Evolutionary conservation across 2,797 vertebrate genomes (phyloP).

Genomic region (Crenuchus spilurus): DNA sequence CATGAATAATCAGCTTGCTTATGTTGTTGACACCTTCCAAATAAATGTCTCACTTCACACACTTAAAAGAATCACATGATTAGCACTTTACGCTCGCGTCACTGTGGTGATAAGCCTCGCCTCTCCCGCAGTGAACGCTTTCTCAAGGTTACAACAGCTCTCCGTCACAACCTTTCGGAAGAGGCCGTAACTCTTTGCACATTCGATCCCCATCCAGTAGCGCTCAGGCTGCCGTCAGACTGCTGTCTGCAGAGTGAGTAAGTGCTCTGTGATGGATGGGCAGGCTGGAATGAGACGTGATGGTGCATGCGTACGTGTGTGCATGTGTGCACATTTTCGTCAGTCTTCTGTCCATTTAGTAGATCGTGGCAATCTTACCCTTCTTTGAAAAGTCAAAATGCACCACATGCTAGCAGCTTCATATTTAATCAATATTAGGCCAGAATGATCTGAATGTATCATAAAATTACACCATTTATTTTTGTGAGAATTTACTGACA

Average conservation of each 20-base stretch:
- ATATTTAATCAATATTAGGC: no score
- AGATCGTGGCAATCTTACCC: conserved; percentile 64
- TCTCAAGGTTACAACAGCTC: conserved; percentile 55
- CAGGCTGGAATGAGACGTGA: conserved; percentile 77
- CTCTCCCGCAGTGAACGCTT: conserved; percentile 26
- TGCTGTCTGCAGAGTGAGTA: conserved; percentile 78
- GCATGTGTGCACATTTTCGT: conserved; percentile 66
- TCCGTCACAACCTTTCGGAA: conserved; percentile 54
- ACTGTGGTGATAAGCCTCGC: not conserved
- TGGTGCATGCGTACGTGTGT: conserved; percentile 67
- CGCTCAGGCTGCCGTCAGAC: conserved; percentile 79
- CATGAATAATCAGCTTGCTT: no score
- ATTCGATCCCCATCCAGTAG: conserved; percentile 79
- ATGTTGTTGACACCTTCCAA: no score
- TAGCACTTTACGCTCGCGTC: conserved; percentile 1
- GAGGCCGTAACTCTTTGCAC: conserved; percentile 73
- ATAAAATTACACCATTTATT: no score
- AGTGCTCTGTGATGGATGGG: conserved; percentile 79
- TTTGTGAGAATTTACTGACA: no score
- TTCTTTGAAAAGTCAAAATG: not conserved
- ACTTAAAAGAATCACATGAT: not conserved
- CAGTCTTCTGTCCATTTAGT: conserved; percentile 56
- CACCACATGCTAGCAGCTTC: not conserved
- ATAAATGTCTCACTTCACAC: not conserved
- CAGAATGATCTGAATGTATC: not conserved